Evolutionary conservation across 2,113 vertebrate species (phyloP).

Genomic region (Thamnophis sirtalis): DNA sequence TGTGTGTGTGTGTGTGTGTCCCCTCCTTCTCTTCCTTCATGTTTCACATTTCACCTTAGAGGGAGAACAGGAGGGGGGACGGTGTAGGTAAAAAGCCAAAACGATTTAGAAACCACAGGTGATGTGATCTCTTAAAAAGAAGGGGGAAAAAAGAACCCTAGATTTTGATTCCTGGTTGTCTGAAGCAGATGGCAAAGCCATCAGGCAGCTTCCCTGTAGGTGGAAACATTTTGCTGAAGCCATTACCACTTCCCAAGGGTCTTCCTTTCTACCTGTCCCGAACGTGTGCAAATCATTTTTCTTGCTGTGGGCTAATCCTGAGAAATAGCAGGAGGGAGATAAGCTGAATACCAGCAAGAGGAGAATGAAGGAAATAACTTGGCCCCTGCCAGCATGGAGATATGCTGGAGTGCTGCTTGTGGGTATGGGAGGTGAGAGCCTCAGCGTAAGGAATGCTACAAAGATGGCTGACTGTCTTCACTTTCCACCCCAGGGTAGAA

Average conservation of each 20-base stretch:
- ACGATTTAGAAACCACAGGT: slow-evolving; percentile 64
- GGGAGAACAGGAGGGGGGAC: background rate
- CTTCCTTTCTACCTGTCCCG: slow-evolving; percentile 65
- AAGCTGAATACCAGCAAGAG: slow-evolving; percentile 68
- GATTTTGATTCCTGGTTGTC: slow-evolving; percentile 58
- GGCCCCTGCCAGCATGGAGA: slow-evolving; percentile 51
- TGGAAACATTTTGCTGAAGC: slow-evolving; percentile 77
- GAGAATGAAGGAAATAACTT: slow-evolving; percentile 20
- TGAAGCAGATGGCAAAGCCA: slow-evolving; percentile 73
- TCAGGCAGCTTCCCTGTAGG: slow-evolving; percentile 67
- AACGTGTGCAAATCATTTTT: slow-evolving; percentile 68
- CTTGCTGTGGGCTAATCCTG: slow-evolving; percentile 66
- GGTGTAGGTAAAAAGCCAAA: slow-evolving; percentile 1
- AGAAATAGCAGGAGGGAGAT: slow-evolving; percentile 66
- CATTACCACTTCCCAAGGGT: slow-evolving; percentile 66
- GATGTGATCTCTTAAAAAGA: slow-evolving; percentile 44
- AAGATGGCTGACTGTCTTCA: background rate
- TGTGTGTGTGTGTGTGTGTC: background rate
- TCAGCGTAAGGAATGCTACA: accelerated
- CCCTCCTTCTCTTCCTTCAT: background rate
- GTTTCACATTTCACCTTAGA: slow-evolving; percentile 38
- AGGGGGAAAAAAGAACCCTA: slow-evolving; percentile 28
- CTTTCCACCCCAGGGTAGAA: background rate
- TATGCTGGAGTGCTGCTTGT: background rate
- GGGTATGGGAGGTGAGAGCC: background rate